Evolutionary conservation across 2,888 invertebrate species (phyloP), one percentile per base, ranked within the genome.

Genomic region (Eulithis testata): DNA sequence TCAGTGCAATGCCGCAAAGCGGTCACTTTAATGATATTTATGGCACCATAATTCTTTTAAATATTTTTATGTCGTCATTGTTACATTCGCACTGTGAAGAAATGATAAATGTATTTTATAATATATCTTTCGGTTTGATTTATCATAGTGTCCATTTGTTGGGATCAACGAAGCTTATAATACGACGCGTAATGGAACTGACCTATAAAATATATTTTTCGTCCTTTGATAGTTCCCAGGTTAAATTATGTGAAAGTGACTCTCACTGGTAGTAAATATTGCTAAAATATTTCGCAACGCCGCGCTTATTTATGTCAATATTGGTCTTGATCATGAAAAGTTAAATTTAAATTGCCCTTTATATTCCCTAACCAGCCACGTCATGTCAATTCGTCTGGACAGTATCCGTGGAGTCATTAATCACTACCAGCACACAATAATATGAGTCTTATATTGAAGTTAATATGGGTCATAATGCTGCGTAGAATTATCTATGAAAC

Each of bases 11-110:
- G 74, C 78, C 73, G 72, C 76, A 76, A 79, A 84, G 82, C 76
- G 82, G 83, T 84, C 85, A 82, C 81, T 86, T 84, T 81, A 83
- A 82, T 73, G 82, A 84, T 83, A 88, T 89, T 87, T 88, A 88
- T 79, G 71, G 76, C 71, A 60, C 64, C 80, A 83, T 86, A 83
- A 85, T 80, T 87, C 82, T 82, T 81, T 76, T 55, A 73, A 69
- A 70, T 63, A 67, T 63, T 71, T 81, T 83, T 83, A 85, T 80
- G 79, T 79, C 72, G 79, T 79, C 84, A 86, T 86, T 88, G 84
- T 87, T 82, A 80, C 78, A 79, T 76, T 78, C 75, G 68, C 73
- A 75, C 66, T 66, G 79, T 80, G 79, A 73, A 80, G 82, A 84
- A 81, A 61, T 63, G 63, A 69, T 63, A 81, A 79, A 75, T 74